These are phyloP conservation scores for Caligus rogercresseyi DNA, from an alignment of 1,140 invertebrate species.

Conservation along the genomic window DNA sequence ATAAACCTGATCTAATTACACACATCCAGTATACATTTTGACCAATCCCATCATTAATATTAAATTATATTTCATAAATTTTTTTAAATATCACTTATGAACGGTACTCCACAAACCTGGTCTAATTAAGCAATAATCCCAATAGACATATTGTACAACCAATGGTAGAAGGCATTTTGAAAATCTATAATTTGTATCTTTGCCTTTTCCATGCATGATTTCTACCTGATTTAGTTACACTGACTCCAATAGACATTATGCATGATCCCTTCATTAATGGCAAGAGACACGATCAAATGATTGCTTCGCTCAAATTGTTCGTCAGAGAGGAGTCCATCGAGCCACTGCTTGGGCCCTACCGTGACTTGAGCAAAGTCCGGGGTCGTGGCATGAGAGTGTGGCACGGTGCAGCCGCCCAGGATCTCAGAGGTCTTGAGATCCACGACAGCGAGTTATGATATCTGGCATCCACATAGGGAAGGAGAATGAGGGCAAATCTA, in stretches of 20 bases:
- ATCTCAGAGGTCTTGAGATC: constrained; percentile 2
- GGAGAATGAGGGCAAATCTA: constrained; percentile 4
- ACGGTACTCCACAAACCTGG: no score
- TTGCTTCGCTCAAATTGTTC: background rate
- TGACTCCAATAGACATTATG: background rate
- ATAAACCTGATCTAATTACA: no score
- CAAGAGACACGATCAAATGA: background rate
- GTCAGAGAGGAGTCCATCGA: constrained; percentile 6
- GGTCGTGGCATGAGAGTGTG: constrained; percentile 7
- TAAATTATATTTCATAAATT: no score
- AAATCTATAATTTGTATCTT: no score
- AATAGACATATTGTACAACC: no score
- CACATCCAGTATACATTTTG: no score
- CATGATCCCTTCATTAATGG: background rate
- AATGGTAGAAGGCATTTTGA: no score
- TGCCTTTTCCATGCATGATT: no score
- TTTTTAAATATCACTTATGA: no score
- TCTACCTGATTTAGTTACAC: no score
- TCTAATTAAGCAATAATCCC: no score
- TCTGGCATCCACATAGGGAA: constrained; percentile 4
- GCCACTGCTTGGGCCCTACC: background rate
- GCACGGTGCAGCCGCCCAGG: constrained; percentile 1
- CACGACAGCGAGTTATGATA: constrained; percentile 8
- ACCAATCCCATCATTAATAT: no score
- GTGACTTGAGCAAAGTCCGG: constrained; percentile 12